Percentiles rank a stretch among this genome's conserved stretches.
Evolutionary conservation across 2,113 vertebrate genomes (phyloP).

Genomic region (Coreoperca whiteheadi): DNA sequence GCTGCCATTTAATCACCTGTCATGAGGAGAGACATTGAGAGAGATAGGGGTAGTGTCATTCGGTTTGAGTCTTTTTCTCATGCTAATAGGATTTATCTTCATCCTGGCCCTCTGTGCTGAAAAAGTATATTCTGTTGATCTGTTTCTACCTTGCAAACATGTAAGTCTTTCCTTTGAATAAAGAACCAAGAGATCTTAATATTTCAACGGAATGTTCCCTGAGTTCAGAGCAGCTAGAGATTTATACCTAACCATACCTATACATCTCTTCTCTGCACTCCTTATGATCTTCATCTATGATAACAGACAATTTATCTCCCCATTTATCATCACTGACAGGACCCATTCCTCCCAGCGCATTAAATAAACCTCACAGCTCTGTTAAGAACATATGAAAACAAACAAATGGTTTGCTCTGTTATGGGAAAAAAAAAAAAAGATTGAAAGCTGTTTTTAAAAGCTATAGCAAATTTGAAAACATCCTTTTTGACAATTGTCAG

Average conservation of each 20-base stretch:
- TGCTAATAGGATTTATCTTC: conserved; percentile 31
- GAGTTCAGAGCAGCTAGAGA: conserved; percentile 39
- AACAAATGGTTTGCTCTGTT: conserved; percentile 21
- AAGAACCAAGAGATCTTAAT: conserved; percentile 10
- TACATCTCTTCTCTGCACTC: conserved; percentile 30
- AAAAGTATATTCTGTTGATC: conserved; percentile 40
- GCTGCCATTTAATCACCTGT: conserved; percentile 50
- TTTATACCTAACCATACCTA: conserved; percentile 39
- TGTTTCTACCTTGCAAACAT: conserved; percentile 25
- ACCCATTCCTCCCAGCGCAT: conserved; percentile 37
- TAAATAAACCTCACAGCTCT: conserved; percentile 51
- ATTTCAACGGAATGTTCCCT: conserved; percentile 25
- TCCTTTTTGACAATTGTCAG: background rate
- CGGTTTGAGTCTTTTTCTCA: background rate
- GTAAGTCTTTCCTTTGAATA: conserved; percentile 41
- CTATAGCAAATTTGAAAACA: background rate
- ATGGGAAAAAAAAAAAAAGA: background rate
- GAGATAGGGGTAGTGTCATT: background rate
- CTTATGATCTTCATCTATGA: conserved; percentile 49
- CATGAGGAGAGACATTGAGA: background rate
- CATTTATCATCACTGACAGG: conserved; percentile 49
- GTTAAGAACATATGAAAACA: conserved; percentile 39
- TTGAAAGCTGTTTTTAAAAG: background rate
- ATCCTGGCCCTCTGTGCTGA: background rate
- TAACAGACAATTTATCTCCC: conserved; percentile 50